Evolutionary conservation across 2,113 vertebrate genomes (phyloP), one percentile per base, ranked within the genome.

Genomic region (Clupea harengus): DNA sequence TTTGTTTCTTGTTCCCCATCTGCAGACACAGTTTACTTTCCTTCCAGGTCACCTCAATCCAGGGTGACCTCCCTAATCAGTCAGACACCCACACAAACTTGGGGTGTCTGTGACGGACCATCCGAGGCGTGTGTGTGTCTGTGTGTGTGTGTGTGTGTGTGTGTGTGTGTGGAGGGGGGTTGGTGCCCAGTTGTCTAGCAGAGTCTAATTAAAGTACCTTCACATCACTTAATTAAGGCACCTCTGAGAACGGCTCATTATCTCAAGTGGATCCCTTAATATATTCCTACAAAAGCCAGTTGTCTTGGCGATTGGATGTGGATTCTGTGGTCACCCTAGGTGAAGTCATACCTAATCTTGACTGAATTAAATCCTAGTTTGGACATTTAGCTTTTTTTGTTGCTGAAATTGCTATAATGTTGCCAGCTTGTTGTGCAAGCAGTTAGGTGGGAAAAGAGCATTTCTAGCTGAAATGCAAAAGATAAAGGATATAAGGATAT

Each of bases 71-170:
- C 22, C 44, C 25, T 32, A 28, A 15, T 17, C 72, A 39, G n/a
- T 11, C n/a, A 60, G 20, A 67, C 72, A 39, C 72, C 72, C 72
- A 78, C 72, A 78, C 28, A 78, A 78, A 11, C 10, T 67, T 25
- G 52, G 18, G 52, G 15, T 17, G 52, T 57, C 60, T 8, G 44
- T 87, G 87, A 88, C 87, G 80, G 85, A 84, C 84, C 83, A 85
- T 45, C 81, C 82, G 86, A 52, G 28, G 54, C 2, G 13, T 67
- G 47, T 45, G 81, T 86, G 52, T 86, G 78, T 45, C 13, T 52
- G 22, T n/a, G 75, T 86, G 84, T 86, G 88, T 88, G 89, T 9
- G 44, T 49, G 44, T 20, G 46, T 72, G 18, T 3, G 82, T 80
- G 85, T 84, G 60, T 78, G 81, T 28, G 44, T 25, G 82, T 20